Evolutionary conservation across 2,888 invertebrate species (phyloP), one percentile per base, ranked within the genome.

Genomic region (Eumerus sabulonum): DNA sequence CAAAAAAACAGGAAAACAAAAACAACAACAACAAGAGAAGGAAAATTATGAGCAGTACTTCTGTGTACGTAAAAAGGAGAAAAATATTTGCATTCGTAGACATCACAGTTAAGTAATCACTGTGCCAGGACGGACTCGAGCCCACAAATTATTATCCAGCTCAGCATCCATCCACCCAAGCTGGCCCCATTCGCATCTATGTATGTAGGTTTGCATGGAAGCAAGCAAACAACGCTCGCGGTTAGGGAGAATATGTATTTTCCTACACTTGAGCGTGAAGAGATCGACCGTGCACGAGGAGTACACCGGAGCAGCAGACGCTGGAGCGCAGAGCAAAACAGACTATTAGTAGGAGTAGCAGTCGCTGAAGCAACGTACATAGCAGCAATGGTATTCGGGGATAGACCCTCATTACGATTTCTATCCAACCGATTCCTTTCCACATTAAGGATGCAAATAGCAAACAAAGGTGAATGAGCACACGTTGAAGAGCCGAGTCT

Each of bases 371-470:
- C 57, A 40, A 60, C 62, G 66, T n/a, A n/a, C n/a, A n/a, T n/a
- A n/a, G n/a, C n/a, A 40, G 67, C 57, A 40, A 60, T 67, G 66
- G 56, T 54, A 67, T 66, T 66, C 54, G 27, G 67, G 63, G 62
- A 60, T 56, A 77, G 60, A 72, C 77, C 73, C 77, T 77, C 77
- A 77, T 77, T 77, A 77, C 73, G 67, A 77, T 73, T 77, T 73
- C 67, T 67, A 77, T 67, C 77, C 77, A 73, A 77, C 40, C 73
- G 73, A 77, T 67, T 77, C 67, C 57, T 67, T 67, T 77, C 63
- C 57, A 77, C 77, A 67, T 73, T 77, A 77, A 77, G 77, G 73
- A 77, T 77, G 77, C 67, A 77, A 77, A 77, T 77, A 77, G n/a
- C 73, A 73, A 77, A 77, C 77, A 77, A 77, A 77, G 73, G 77